Evolutionary conservation across 2,797 vertebrate species (phyloP), one percentile per base, ranked within the genome.

Genomic region (Denticeps clupeoides): DNA sequence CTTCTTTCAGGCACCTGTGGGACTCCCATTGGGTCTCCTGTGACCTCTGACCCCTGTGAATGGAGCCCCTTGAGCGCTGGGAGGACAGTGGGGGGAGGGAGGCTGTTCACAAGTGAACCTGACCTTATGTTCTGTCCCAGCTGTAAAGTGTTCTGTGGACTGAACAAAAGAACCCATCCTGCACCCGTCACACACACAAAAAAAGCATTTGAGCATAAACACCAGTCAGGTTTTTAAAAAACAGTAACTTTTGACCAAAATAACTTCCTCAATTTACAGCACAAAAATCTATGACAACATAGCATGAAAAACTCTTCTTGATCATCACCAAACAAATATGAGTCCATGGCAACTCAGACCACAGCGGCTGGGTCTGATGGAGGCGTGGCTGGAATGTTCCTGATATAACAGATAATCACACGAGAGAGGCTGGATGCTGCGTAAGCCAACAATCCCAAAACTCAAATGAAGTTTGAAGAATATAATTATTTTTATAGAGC

Each of bases 81-180:
- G 10, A 38, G 55, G 50, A 55, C 49, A 50, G 2, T 26, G 13
- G 19, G 50, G 60, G 44, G 59, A 65, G 64, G 64, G 62, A 28
- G 23, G 26, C 24, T 62, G 60, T 63, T 74, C 55, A 64, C 59
- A 63, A 62, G 63, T 63, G 65, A 72, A 71, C 63, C 66, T 71
- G 66, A 72, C 62, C 67, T 62, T 37, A 3, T 16, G 23, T 29
- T 47, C n/a, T 23, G 32, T n/a, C 6, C 23, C 22, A 15, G 32
- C 19, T 38, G 24, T 44, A 24, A 10, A 15, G 23, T 8, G 15
- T 15, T 47, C 19, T 33, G 31, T 23, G 19, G 27, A 19, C 7
- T 35, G 21, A n/a, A n/a, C n/a, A n/a, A n/a, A n/a, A n/a, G n/a
- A n/a, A n/a, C n/a, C n/a, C n/a, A n/a, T n/a, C n/a, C n/a, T n/a